Conservation (phyloP, 2,113 vertebrate genomes). For the Beaufortia kweichowensis region DNA sequence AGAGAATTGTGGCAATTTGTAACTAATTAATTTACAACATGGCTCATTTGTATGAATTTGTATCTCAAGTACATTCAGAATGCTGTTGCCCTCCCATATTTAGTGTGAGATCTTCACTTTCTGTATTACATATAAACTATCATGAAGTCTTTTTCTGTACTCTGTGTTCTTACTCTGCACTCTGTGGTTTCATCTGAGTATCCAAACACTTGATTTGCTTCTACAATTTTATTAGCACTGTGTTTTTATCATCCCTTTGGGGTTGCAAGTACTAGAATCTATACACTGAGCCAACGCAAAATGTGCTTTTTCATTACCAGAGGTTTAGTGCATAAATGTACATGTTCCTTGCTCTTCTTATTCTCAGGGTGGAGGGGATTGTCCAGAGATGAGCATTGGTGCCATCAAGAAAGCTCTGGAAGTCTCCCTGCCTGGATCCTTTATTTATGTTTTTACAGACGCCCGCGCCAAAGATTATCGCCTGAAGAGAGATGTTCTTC, state of each 20-base stretch:
- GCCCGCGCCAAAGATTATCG: conserved; percentile 91
- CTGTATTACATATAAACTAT: neutral
- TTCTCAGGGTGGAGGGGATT: conserved; percentile 88
- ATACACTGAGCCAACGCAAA: neutral
- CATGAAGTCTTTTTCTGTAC: neutral
- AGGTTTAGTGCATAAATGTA: conserved; percentile 3
- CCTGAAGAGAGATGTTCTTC: conserved; percentile 80
- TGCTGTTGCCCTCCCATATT: neutral
- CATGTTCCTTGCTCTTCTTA: conserved; percentile 23
- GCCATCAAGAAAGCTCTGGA: conserved; percentile 88
- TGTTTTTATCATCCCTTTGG: conserved; percentile 28
- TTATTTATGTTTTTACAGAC: conserved; percentile 91
- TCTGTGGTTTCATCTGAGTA: neutral
- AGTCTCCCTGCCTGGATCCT: conserved; percentile 84
- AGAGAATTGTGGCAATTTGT: too few species aligned
- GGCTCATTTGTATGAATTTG: too few species aligned
- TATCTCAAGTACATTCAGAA: neutral
- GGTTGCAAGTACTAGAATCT: conserved; percentile 7
- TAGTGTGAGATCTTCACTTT: neutral
- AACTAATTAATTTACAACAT: too few species aligned
- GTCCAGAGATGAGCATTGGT: conserved; percentile 91
- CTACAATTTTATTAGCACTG: conserved; percentile 19
- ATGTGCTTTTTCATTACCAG: neutral
- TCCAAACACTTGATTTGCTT: conserved; percentile 13
- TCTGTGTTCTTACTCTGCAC: conserved; percentile 20